phyloP scores from a whole-genome alignment of 2,797 vertebrate species.

The Sparus aurata region DNA sequence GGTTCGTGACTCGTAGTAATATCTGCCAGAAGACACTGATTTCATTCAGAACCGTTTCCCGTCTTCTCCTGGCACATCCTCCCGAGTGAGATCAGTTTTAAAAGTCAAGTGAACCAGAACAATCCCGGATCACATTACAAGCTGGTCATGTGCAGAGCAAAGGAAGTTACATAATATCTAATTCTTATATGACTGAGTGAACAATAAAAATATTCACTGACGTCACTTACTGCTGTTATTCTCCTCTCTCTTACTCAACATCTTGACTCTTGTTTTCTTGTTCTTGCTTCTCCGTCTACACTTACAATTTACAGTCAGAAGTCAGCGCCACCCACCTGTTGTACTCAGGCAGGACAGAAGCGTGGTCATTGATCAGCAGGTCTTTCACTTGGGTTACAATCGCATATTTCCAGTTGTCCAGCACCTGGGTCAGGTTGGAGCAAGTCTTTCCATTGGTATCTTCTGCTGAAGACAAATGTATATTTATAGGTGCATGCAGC shows the following conservation, averaged over 20 bases:
- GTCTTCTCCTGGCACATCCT: constrained; percentile 43
- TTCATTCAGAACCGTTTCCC: constrained; percentile 47
- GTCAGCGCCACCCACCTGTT: constrained; percentile 81
- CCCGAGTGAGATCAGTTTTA: constrained; percentile 54
- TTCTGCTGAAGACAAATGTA: constrained; percentile 59
- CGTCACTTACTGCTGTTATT: constrained; percentile 30
- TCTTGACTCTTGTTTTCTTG: neutral
- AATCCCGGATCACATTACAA: constrained; percentile 26
- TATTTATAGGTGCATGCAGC: neutral
- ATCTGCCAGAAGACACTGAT: constrained; percentile 13
- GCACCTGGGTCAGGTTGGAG: constrained; percentile 90
- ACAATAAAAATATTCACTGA: constrained; percentile 42
- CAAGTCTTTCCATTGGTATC: constrained; percentile 79
- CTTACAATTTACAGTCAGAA: neutral
- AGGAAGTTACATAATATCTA: constrained; percentile 44
- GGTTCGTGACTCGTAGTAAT: neutral
- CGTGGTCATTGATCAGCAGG: constrained; percentile 89
- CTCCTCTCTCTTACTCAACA: constrained; percentile 18
- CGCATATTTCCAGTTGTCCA: constrained; percentile 94
- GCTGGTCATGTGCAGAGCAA: constrained; percentile 33
- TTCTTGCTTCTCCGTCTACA: neutral
- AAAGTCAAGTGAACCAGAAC: constrained; percentile 22
- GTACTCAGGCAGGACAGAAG: constrained; percentile 90
- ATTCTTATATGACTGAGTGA: constrained; percentile 14
- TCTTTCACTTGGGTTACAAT: constrained; percentile 90